Evolutionary conservation across 2,797 vertebrate genomes (phyloP), one percentile per base, ranked within the genome.

Genomic region (Sciaenops ocellatus): DNA sequence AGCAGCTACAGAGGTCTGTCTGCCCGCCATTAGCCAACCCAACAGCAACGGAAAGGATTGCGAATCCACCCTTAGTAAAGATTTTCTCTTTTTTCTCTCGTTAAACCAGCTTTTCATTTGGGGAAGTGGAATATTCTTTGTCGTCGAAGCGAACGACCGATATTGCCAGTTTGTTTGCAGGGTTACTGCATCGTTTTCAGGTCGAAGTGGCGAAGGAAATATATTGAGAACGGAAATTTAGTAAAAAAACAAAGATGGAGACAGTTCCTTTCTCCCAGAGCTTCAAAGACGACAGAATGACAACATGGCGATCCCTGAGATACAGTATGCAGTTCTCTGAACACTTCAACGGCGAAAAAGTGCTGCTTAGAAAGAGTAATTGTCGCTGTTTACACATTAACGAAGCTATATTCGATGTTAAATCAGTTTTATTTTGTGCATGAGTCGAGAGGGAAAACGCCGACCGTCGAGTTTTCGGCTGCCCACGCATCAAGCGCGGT

Each of bases 281-380:
- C 94, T 94, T 92, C 95, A 95, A 93, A 95, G 94, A 95, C 93
- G 92, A 94, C 94, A 94, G 94, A 93, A 94, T 94, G 94, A 95
- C 95, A 96, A 96, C 95, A 96, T 96, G 95, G 95, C 95, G 95
- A 93, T 88, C 91, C 93, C 90, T 84, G 79, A 92, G 90, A 93
- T 82, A 92, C 94, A 92, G 94, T 93, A 93, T 90, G 92, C 90
- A 83, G 91, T 77, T 88, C 90, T 93, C 90, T 80, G 70, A 88
- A 90, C 90, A 82, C 90, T 90, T 80, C 66, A 44, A 60, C 59
- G 80, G 80, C 83, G 79, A 79, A 48, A 80, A 82, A 60, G n/a
- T 64, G 79, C 30, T 85, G 72, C 70, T 82, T 82, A 68, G 22
- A 63, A 64, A 52, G 42, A 77, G 48, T 56, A 64, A 79, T 84